Conservation (phyloP, 2,113 vertebrate species). For the Rhabdornis inornatus region DNA sequence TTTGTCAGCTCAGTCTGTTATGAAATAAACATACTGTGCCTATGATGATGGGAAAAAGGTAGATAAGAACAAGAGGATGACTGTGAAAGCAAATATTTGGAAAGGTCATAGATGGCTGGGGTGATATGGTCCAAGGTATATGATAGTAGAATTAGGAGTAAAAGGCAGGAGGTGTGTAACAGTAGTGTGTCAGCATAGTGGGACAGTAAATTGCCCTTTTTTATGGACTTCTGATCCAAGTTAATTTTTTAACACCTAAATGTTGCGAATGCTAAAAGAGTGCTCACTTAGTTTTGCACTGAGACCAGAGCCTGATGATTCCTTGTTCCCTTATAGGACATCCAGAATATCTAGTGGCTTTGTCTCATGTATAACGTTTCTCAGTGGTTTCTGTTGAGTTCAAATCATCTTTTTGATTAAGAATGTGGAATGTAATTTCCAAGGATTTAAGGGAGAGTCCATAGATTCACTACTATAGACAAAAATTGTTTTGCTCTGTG, state of each 20-base stretch:
- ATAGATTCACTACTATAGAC: not conserved
- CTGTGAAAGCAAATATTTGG: not conserved
- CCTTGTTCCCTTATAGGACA: not conserved
- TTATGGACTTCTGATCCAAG: not conserved
- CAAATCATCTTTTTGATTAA: not conserved
- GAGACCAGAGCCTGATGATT: not conserved
- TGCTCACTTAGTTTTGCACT: not conserved
- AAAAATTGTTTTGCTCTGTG: not conserved
- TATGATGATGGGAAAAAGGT: not conserved
- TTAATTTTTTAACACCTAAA: not conserved
- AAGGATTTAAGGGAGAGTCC: not conserved
- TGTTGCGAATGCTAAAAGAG: not conserved
- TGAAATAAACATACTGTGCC: not conserved
- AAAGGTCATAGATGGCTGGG: not conserved
- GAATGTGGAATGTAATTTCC: not conserved
- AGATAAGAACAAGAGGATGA: not conserved
- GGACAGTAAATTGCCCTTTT: not conserved
- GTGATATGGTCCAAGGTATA: fast-evolving
- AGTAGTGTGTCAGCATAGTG: not conserved
- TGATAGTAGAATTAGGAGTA: not conserved
- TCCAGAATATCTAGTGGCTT: not conserved
- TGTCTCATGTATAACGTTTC: not conserved
- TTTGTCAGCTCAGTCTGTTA: not conserved
- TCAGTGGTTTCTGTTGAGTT: not conserved
- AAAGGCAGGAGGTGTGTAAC: not conserved